Percentiles rank a stretch among this genome's conserved stretches.
Evolutionary conservation across 2,797 vertebrate genomes (phyloP).

Genomic region (Coendou prehensilis): DNA sequence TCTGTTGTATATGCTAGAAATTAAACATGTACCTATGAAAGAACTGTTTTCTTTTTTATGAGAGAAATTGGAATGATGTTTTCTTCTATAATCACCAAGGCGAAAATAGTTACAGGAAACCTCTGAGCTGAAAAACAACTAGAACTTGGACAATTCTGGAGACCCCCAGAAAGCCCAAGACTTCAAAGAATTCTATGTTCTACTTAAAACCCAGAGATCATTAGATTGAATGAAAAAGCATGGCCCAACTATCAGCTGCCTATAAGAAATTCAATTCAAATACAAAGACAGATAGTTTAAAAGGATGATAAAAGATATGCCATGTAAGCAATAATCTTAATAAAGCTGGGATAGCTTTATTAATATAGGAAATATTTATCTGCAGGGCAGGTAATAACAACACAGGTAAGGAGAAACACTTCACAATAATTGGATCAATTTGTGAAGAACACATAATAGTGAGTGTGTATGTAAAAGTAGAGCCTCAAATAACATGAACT

Average conservation of each 20-base stretch:
- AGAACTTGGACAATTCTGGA: background rate
- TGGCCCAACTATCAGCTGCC: background rate
- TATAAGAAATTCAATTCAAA: conserved; percentile 1
- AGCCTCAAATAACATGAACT: background rate
- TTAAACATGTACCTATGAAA: background rate
- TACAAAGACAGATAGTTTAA: background rate
- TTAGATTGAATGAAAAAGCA: background rate
- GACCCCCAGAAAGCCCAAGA: background rate
- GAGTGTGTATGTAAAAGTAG: background rate
- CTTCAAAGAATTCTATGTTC: background rate
- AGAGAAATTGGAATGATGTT: background rate
- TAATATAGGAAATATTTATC: background rate
- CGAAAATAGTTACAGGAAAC: background rate
- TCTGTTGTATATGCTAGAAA: conserved; percentile 4
- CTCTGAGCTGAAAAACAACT: background rate
- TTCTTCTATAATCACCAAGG: background rate
- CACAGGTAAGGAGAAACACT: background rate
- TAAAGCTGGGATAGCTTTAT: background rate
- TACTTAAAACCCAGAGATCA: background rate
- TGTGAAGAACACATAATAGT: background rate
- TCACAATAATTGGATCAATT: background rate
- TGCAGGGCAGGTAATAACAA: background rate
- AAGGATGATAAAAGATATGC: background rate
- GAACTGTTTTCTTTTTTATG: background rate
- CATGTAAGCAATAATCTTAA: background rate